phyloP scores from a whole-genome alignment of 2,888 invertebrate genomes.

The Yponomeuta sedellus region DNA sequence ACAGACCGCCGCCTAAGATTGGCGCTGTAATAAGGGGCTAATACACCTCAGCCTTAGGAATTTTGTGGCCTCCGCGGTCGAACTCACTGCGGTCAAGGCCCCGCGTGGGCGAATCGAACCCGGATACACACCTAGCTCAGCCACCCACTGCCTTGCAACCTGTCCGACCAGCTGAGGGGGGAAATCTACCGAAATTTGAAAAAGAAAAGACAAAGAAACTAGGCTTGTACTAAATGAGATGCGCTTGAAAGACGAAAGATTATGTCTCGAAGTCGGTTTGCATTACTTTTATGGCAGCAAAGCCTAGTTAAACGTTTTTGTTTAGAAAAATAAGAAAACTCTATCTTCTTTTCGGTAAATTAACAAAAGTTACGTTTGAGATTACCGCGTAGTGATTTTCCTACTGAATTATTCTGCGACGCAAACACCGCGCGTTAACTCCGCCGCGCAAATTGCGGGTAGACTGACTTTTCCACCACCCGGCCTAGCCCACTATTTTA shows the following conservation, averaged over 20 bases:
- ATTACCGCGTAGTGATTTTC: too few species aligned
- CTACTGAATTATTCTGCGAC: too few species aligned
- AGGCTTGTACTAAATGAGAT: not conserved
- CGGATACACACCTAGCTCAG: slow-evolving; percentile 43
- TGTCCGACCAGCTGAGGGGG: not conserved
- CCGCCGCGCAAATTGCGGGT: not conserved
- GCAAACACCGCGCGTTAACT: not conserved
- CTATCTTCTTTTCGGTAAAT: too few species aligned
- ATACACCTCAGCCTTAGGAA: slow-evolving; percentile 1
- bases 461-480: not conserved
- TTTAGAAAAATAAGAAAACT: too few species aligned
- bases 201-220: not conserved
- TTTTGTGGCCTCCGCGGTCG: slow-evolving; percentile 23
- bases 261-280: too few species aligned
- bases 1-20: too few species aligned
- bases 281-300: too few species aligned
- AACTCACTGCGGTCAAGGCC: slow-evolving; percentile 69
- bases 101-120: slow-evolving; percentile 64
- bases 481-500: not conserved
- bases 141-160: slow-evolving; percentile 26
- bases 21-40: too few species aligned
- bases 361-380: too few species aligned
- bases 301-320: too few species aligned
- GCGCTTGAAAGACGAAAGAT: too few species aligned
- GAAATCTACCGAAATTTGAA: not conserved